Evolutionary conservation across 2,113 vertebrate species (phyloP).

Genomic region (Syrmaticus mikado): DNA sequence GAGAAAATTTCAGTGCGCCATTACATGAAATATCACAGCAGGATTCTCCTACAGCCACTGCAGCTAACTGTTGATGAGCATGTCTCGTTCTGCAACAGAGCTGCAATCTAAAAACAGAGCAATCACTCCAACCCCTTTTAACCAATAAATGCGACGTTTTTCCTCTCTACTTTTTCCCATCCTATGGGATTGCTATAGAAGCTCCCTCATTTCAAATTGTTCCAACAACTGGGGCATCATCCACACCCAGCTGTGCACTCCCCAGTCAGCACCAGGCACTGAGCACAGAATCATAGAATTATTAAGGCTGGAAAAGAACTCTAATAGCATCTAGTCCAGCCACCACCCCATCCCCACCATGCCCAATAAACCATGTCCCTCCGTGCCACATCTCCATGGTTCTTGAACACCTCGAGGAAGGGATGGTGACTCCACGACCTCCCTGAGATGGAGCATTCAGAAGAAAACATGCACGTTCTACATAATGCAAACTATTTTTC

Average conservation of each 20-base stretch:
- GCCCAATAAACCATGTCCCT: no score
- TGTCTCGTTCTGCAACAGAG: constrained; percentile 36
- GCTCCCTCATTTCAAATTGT: background rate
- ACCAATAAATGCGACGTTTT: constrained; percentile 44
- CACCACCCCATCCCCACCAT: no score
- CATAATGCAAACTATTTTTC: background rate
- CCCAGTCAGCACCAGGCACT: background rate
- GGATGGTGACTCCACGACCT: no score
- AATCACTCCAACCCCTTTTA: constrained; percentile 50
- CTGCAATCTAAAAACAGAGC: constrained; percentile 26
- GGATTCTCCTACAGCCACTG: constrained; percentile 32
- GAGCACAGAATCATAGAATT: no score
- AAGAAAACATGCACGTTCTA: background rate
- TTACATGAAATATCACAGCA: constrained; percentile 41
- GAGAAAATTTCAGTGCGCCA: background rate
- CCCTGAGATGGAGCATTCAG: background rate
- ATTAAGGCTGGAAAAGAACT: no score
- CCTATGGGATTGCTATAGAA: background rate
- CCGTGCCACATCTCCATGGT: no score
- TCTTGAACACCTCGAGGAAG: no score
- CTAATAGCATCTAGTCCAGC: no score
- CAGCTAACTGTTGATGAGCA: constrained; percentile 11
- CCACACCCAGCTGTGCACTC: background rate
- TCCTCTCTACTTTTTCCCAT: background rate
- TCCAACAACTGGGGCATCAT: background rate